Evolutionary conservation across 2,113 vertebrate genomes (phyloP), one percentile per base, ranked within the genome.

Genomic region (Cervus canadensis): DNA sequence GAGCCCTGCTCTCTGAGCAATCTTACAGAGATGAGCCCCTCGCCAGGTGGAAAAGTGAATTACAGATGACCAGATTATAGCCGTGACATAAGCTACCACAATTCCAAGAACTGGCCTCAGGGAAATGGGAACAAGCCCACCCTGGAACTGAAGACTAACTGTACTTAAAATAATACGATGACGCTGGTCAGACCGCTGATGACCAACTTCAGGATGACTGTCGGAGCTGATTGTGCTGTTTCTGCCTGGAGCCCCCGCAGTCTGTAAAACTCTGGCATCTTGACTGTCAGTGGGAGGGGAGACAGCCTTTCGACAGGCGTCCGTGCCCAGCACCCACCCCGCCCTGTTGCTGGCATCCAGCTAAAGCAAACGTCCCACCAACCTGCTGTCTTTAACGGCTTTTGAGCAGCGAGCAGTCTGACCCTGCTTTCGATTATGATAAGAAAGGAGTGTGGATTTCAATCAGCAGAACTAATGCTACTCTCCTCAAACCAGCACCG

Each of bases 261-360:
- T 7, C 36, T 43, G 7, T 17, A 76, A 76, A 43, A 43, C 71
- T 43, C 36, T 43, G 36, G 71, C 71, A 36, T 25, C n/a, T 30
- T 43, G 21, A 40, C 71, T 43, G 71, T 43, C 36, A 6, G 71
- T 12, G 23, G 71, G 21, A 74, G 21, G 71, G 36, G 36, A 12
- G 23, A 43, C 71, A 74, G 21, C 36, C 36, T 74, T 43, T 43
- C 0, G 0, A 14, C 36, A 40, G 21, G 36, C 5, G 0, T 14
- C n/a, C 2, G 10, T 13, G 21, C 67, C 67, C 17, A 71, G 64
- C 64, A 23, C 64, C n/a, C n/a, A 71, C 64, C 21, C 21, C 0
- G 1, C 6, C 36, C 67, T 2, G 11, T 25, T 74, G 21, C 36
- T 43, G 36, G 71, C 71, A 43, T 40, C 19, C 36, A 74, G 13